Base-by-base conservation (phyloP, 23 tunicate species). In the Styela plicata region DNA sequence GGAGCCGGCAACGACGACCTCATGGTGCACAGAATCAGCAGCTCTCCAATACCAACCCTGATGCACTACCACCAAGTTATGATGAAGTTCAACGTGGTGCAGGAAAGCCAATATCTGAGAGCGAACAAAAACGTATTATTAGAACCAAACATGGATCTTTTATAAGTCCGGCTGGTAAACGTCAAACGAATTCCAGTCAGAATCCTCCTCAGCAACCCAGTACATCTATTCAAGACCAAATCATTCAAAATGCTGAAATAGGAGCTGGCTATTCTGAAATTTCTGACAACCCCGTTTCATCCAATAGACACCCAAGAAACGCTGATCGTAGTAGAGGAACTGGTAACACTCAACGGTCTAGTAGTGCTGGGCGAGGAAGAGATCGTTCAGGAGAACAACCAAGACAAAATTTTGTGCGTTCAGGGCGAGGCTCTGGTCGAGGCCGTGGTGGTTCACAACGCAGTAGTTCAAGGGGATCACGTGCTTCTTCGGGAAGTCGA, bases 81-180 rank as follows among this genome's bases (percentile, higher is more conserved):
- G 83, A 74, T 34, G 97, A 91, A 36, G 90, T 86, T 22, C 83
- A 85, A 37, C 90, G 78, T 24, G 97, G 97, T 1, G 82, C 83
- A 28, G 97, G 97, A 1, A 85, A 86, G 69, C 90, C 97, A 1
- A 77, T 91, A 23, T 64, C 80, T 10, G 73, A 69, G 24, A 27
- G 30, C 5, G 81, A 76, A 22, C 52, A 61, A 23, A 67, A 69
- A 34, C 75, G 79, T 34, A 85, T 90, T n/a, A 67, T 85, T 0
- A 73, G 87, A 35, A 74, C 86, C 22, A 81, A 78, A 29, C 64
- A 62, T 36, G 90, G 85, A 13, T 71, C 97, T 24, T 82, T 29
- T 34, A 69, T 85, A 2, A 16, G 76, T 20, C 81, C 81, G 0
- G 71, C 31, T 29, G 71, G 71, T 13, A 19, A 29, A 67, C 30